Conservation (phyloP, 2,888 invertebrate species). For the Ptilodon capucinus region DNA sequence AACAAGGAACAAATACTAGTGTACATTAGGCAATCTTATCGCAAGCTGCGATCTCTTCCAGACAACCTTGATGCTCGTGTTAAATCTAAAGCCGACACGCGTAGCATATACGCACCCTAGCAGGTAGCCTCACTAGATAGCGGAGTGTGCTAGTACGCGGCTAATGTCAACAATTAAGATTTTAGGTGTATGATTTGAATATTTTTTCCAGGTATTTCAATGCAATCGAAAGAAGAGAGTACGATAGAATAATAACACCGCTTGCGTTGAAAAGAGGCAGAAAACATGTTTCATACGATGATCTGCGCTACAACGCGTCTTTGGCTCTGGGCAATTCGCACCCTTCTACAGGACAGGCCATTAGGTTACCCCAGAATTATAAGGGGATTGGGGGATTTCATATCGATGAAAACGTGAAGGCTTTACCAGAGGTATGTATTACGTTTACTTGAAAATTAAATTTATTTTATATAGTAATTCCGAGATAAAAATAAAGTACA, state of each 20-base stretch:
- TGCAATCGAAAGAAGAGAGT: conserved; percentile 16
- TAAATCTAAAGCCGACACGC: no score
- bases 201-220: conserved; percentile 23
- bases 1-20: no score
- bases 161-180: no score
- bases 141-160: no score
- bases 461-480: no score
- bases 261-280: conserved; percentile 30
- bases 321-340: conserved; percentile 47
- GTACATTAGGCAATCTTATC: no score
- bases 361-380: conserved; percentile 43
- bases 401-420: conserved; percentile 37
- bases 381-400: conserved; percentile 50
- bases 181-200: no score
- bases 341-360: conserved; percentile 36
- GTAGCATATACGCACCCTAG: no score
- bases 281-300: conserved; percentile 30
- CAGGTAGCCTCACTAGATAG: no score
- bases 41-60: no score
- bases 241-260: conserved; percentile 33
- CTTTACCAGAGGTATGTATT: conserved; percentile 45
- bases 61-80: no score
- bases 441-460: neutral
- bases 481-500: no score
- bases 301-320: conserved; percentile 41